Base-by-base conservation (phyloP, 2,888 invertebrate genomes). In the Cryptus armator region DNA sequence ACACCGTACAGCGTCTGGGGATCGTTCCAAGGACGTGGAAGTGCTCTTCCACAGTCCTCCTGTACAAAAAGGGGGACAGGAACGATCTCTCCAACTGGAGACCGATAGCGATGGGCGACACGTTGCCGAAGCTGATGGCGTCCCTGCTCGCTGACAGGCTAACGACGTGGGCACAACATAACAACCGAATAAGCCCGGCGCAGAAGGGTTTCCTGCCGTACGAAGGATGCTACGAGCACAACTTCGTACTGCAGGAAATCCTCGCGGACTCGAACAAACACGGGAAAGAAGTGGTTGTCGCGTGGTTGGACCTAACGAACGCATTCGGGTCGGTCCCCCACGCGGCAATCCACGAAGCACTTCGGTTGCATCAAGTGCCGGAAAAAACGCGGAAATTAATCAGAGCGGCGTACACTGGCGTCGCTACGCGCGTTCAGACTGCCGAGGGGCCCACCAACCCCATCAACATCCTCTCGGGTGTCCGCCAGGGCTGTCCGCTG, bases 241-340 rank as follows among this genome's bases (percentile, higher is more conserved):
- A 92, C 86, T 92, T 88, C 84, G 72, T 88, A 3, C 81, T 91
- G 12, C 89, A 91, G 83, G 86, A 85, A 37, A 79, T 87, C n/a
- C 81, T 89, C 0, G 81, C 85, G 12, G 88, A 88, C 2, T 5
- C 37, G 0, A 37, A 3, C 9, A 48, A 82, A 24, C 80, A 59
- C 6, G 53, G 81, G 0, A 80, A 71, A 48, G 84, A 87, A 48
- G 51, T 90, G 6, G 88, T 87, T 14, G 87, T 93, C 0, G 91
- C 92, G 4, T 94, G 92, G 91, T 81, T 94, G 62, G 93, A 94
- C 80, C 83, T 93, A 5, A 78, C 90, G 5, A 94, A 94, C 51
- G 94, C 94, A 1, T 93, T 94, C 83, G 91, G 91, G 0, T 92
- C 92, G 3, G 84, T 94, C 1, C 92, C 93, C 14, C 93, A 93